Conservation (phyloP, 1,140 invertebrate genomes). For the Physella acuta region DNA sequence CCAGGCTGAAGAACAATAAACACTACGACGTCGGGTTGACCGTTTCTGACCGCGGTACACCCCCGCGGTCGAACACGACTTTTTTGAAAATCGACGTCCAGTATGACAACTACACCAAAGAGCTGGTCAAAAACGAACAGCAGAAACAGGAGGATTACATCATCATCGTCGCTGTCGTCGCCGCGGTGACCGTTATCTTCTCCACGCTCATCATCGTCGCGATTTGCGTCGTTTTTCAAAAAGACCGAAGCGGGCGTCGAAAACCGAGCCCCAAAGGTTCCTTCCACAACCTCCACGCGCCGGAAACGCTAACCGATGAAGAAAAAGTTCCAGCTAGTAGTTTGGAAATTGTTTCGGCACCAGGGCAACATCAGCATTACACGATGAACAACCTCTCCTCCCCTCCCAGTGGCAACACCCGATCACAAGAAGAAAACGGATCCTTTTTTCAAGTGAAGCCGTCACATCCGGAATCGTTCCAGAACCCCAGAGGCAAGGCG, state of each 20-base stretch:
- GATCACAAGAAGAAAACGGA: neutral
- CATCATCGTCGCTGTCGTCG: conserved; percentile 34
- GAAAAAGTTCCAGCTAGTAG: conserved; percentile 8
- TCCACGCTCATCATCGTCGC: conserved; percentile 35
- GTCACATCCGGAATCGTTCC: neutral
- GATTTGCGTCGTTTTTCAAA: conserved; percentile 36
- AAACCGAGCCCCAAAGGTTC: conserved; percentile 13
- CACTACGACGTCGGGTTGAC: conserved; percentile 27
- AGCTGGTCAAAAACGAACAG: neutral
- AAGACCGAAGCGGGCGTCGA: conserved; percentile 13
- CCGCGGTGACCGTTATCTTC: conserved; percentile 30
- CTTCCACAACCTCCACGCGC: conserved; percentile 13
- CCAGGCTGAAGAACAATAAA: conserved; percentile 24
- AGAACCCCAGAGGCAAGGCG: conserved; percentile 1
- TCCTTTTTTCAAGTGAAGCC: neutral
- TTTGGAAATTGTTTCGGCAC: neutral
- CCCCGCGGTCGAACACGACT: conserved; percentile 20
- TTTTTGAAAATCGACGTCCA: conserved; percentile 26
- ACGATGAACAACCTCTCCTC: conserved; percentile 8
- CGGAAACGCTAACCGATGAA: conserved; percentile 20
- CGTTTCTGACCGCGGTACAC: conserved; percentile 28
- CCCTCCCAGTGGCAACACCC: neutral
- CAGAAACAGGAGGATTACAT: conserved; percentile 32
- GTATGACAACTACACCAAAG: conserved; percentile 28
- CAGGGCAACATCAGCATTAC: neutral